These are phyloP conservation scores for Chorisops tibialis DNA, from an alignment of 2,888 invertebrate species.

Conservation along the genomic window DNA sequence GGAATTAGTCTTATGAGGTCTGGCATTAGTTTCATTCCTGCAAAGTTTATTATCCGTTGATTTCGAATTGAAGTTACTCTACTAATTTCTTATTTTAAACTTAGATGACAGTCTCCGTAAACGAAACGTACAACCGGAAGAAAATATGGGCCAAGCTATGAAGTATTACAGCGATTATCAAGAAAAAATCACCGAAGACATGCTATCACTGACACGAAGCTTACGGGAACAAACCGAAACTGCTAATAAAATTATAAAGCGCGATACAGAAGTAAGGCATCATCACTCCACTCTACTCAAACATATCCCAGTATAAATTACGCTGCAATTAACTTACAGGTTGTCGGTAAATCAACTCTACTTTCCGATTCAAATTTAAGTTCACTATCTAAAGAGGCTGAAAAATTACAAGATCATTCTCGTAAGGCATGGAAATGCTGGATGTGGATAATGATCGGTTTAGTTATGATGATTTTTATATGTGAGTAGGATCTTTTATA, in stretches of 20 bases:
- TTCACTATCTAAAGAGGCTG: constrained; percentile 76
- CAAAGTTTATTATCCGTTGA: no score
- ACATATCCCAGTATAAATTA: neutral
- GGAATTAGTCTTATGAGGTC: no score
- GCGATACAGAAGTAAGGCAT: constrained; percentile 72
- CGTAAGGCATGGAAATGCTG: constrained; percentile 89
- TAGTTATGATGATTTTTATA: constrained; percentile 83
- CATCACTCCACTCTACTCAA: neutral
- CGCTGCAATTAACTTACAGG: constrained; percentile 48
- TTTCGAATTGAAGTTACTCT: no score
- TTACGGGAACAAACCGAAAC: constrained; percentile 87
- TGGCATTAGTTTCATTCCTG: no score
- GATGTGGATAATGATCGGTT: constrained; percentile 87
- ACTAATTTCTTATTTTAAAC: no score
- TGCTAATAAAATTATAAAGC: constrained; percentile 84
- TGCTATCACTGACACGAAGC: constrained; percentile 82
- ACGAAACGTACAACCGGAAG: constrained; percentile 50
- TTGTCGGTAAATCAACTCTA: constrained; percentile 70
- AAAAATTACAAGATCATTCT: constrained; percentile 79
- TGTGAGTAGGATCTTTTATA: constrained; percentile 58
- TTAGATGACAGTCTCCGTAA: constrained; percentile 45
- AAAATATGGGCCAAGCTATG: constrained; percentile 70
- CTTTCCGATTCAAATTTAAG: constrained; percentile 75
- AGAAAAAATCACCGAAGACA: constrained; percentile 89
- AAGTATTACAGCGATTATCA: constrained; percentile 87